Conservation (phyloP, 1,140 invertebrate species). For the Meloidogyne hapla region DNA sequence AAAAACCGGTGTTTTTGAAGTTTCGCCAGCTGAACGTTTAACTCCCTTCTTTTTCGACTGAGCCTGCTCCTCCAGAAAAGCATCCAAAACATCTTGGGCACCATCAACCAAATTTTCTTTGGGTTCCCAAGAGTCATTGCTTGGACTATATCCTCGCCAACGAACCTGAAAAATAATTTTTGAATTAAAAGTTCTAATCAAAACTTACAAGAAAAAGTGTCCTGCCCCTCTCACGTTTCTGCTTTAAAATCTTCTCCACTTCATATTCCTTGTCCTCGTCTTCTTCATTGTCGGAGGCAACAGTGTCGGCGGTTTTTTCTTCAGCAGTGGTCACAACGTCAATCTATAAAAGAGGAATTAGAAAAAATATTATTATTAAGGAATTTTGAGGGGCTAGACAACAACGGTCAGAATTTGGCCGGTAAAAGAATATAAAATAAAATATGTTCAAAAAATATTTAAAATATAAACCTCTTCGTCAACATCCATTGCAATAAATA, state of each 20-base stretch:
- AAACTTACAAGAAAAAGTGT: background rate
- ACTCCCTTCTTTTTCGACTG: background rate
- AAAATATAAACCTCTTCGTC: too few relatives aligned
- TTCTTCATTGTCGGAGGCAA: background rate
- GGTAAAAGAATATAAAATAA: too few relatives aligned
- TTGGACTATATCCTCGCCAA: constrained; percentile 12
- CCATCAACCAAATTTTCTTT: background rate
- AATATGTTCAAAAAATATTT: too few relatives aligned
- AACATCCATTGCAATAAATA: too few relatives aligned
- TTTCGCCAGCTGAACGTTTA: background rate
- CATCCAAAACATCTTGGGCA: background rate
- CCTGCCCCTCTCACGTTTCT: background rate
- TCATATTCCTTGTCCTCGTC: background rate
- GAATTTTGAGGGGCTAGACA: too few relatives aligned
- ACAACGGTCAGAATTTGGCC: too few relatives aligned
- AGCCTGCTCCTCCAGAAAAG: background rate
- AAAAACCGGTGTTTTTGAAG: background rate
- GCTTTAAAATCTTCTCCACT: constrained; percentile 4
- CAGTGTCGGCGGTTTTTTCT: background rate
- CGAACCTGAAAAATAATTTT: constrained; percentile 15
- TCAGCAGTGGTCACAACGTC: too few relatives aligned
- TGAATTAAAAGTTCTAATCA: background rate
- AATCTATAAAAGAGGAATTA: too few relatives aligned
- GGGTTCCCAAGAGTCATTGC: constrained; percentile 23
- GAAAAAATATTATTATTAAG: too few relatives aligned